Conservation (phyloP, 2,113 vertebrate species). For the Machaerirhynchus nigripectus region DNA sequence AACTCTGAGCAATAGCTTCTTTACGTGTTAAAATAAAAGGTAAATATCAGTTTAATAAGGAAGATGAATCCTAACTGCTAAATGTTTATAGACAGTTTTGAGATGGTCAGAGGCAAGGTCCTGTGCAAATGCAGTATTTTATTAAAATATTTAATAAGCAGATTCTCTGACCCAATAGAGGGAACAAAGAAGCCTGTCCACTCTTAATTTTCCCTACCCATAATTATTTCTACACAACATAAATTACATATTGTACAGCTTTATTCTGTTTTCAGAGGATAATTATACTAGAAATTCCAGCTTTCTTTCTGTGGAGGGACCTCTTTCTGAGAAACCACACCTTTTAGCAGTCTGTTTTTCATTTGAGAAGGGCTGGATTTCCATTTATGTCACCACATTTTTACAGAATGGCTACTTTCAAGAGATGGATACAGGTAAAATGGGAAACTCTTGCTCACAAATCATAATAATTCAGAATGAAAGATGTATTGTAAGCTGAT, state of each 20-base stretch:
- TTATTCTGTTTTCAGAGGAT: slow-evolving; percentile 38
- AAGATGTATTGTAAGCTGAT: not conserved
- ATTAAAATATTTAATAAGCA: slow-evolving; percentile 44
- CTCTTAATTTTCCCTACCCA: slow-evolving; percentile 7
- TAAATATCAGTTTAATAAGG: not conserved
- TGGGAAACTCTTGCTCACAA: not conserved
- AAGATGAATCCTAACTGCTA: not conserved
- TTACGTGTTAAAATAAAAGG: not conserved
- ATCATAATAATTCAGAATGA: not conserved
- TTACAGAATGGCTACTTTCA: not conserved
- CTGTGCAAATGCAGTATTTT: not conserved
- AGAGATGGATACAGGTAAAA: not conserved
- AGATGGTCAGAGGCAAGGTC: not conserved
- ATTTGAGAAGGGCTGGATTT: not conserved
- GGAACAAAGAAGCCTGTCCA: slow-evolving; percentile 12
- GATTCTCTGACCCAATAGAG: not conserved
- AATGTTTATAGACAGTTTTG: not conserved
- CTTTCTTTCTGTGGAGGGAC: not conserved
- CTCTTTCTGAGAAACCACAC: slow-evolving; percentile 17
- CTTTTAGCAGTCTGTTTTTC: not conserved
- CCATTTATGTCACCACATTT: not conserved
- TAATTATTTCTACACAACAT: slow-evolving; percentile 36
- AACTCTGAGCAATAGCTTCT: not conserved
- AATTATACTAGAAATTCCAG: slow-evolving; percentile 40
- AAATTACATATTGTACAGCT: slow-evolving; percentile 31